A percentile compares a stretch with the other conserved stretches of the same genome.
Conservation (phyloP, 1,140 invertebrate species). For the Drosophila teissieri region DNA sequence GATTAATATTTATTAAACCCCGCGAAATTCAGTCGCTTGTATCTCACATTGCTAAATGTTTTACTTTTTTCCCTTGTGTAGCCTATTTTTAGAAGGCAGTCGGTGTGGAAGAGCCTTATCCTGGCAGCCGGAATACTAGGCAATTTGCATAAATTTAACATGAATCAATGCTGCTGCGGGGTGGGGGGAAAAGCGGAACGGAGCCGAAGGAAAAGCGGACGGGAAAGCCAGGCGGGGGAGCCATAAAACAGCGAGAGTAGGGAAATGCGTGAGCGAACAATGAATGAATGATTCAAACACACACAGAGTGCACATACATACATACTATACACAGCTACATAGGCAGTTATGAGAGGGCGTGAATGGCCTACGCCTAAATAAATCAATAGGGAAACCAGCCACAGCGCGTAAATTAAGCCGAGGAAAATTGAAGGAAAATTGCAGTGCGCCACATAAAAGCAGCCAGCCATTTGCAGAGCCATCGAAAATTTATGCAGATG, state of each 20-base stretch:
- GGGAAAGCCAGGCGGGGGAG: slow-evolving; percentile 16
- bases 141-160: slow-evolving; percentile 78
- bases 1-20: background rate
- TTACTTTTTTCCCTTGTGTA: slow-evolving; percentile 8
- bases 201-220: background rate
- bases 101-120: slow-evolving; percentile 27
- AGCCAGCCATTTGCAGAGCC: slow-evolving; percentile 18
- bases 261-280: slow-evolving; percentile 45
- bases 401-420: slow-evolving; percentile 31
- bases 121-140: slow-evolving; percentile 40
- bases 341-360: slow-evolving; percentile 43
- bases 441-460: slow-evolving; percentile 32
- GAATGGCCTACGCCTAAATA: slow-evolving; percentile 44
- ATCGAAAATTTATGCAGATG: slow-evolving; percentile 45
- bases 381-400: slow-evolving; percentile 42
- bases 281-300: slow-evolving; percentile 42
- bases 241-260: slow-evolving; percentile 36
- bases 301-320: slow-evolving; percentile 16
- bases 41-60: too few relatives aligned
- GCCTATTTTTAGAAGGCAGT: slow-evolving; percentile 59
- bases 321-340: background rate
- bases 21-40: background rate
- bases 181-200: background rate
- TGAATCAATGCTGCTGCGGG: slow-evolving; percentile 63
- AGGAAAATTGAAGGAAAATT: slow-evolving; percentile 39